Conservation (phyloP, 2,797 vertebrate species). For the Brachyrhaphis roseni region DNA sequence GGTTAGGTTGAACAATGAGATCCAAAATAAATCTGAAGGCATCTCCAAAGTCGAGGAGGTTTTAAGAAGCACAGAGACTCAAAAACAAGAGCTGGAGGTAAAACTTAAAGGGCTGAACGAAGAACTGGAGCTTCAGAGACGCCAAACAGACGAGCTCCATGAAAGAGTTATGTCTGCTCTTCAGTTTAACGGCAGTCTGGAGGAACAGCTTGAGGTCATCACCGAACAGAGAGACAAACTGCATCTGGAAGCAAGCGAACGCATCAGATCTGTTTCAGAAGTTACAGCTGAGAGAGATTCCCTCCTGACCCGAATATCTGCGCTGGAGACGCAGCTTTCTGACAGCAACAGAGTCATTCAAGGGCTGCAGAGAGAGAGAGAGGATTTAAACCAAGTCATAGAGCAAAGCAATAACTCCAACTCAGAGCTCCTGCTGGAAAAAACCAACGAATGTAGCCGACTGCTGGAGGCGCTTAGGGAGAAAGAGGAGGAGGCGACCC, state of each 20-base stretch:
- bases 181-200: conserved; percentile 58
- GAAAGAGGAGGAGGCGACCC: conserved; percentile 63
- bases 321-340: conserved; percentile 55
- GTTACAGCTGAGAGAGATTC: conserved; percentile 66
- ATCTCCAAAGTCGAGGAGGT: conserved; percentile 74
- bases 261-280: conserved; percentile 59
- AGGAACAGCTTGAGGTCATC: conserved; percentile 72
- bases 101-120: conserved; percentile 44
- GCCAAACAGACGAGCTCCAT: conserved; percentile 63
- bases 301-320: conserved; percentile 71
- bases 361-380: conserved; percentile 78
- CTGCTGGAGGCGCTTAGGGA: conserved; percentile 75
- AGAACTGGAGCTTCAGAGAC: conserved; percentile 72
- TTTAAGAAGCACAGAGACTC: conserved; percentile 56
- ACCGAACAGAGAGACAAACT: conserved; percentile 76
- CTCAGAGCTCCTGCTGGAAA: conserved; percentile 78
- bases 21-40: conserved; percentile 75
- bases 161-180: conserved; percentile 50
- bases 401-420: conserved; percentile 79
- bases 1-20: conserved; percentile 74
- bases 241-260: conserved; percentile 66
- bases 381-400: conserved; percentile 70
- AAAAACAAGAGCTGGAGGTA: conserved; percentile 76
- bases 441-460: conserved; percentile 78
- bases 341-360: conserved; percentile 68